A percentile compares a stretch with the other conserved stretches of the same genome.
These are phyloP conservation scores for Gymnorhina tibicen DNA, from an alignment of 2,113 vertebrate genomes.

Conservation along the genomic window DNA sequence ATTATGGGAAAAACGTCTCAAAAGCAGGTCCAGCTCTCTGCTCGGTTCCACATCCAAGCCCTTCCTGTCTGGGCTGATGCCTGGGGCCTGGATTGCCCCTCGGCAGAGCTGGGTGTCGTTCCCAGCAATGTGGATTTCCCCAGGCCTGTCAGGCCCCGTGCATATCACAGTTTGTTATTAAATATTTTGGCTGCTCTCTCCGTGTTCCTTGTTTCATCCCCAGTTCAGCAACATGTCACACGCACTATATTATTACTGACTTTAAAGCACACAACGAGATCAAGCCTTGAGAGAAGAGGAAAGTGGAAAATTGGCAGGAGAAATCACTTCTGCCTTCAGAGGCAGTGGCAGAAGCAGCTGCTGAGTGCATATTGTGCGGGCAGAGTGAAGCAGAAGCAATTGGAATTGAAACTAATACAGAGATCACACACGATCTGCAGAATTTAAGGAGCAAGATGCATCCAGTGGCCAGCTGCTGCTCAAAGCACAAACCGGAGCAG, in stretches of 20 bases:
- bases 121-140: neutral
- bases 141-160: neutral
- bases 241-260: neutral
- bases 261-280: constrained; percentile 42
- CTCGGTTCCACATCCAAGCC: neutral
- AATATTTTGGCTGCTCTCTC: neutral
- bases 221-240: neutral
- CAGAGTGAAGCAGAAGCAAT: neutral
- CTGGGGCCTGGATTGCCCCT: neutral
- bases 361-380: constrained; percentile 16
- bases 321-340: constrained; percentile 57
- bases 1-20: neutral
- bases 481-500: constrained; percentile 26
- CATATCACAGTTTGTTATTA: neutral
- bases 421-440: constrained; percentile 47
- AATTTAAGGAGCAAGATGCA: constrained; percentile 22
- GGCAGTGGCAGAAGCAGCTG: constrained; percentile 41
- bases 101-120: neutral
- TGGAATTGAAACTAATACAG: constrained; percentile 53
- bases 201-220: neutral
- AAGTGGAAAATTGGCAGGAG: constrained; percentile 58
- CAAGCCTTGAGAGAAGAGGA: constrained; percentile 21
- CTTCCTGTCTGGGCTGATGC: neutral
- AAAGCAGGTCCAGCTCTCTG: neutral
- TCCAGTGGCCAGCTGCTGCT: neutral